Base-by-base conservation (phyloP, 2,113 vertebrate genomes). In the Zootoca vivipara region DNA sequence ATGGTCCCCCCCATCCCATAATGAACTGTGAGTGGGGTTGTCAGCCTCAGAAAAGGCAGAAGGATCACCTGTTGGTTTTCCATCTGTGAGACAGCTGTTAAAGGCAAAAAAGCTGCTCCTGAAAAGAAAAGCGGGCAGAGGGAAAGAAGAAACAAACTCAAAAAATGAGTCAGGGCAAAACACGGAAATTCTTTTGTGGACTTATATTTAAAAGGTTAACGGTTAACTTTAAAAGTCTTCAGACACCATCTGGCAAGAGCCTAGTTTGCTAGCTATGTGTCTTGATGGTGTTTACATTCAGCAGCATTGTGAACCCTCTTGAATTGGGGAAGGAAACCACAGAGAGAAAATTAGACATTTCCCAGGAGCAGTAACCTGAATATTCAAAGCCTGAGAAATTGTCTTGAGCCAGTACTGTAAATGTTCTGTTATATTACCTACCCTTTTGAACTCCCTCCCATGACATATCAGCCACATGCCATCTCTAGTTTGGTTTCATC, bases 271-370 rank as follows among this genome's bases (percentile, higher is more conserved):
- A 79, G 52, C 8, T 7, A 5, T 67, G n/a, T 77, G 72, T 56
- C 62, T 69, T 82, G n/a, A 18, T 4, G 33, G 26, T 82, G 67
- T 86, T 86, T 83, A 83, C 46, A 83, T 78, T 90, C 40, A n/a
- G 42, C 9, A 24, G 62, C 62, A 30, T 5, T 75, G 65, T 70
- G 26, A 78, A 72, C 46, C 52, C 58, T 83, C 15, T 87, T 78
- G 64, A 38, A 86, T 62, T 33, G 78, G 30, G 18, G n/a, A 83
- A 87, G 35, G 42, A 74, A 80, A 10, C 67, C 35, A 73, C 20
- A 73, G 18, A 26, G 62, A 35, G 2, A 33, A 82, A 82, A 38
- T 35, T 30, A n/a, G 42, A 4, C 33, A 69, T 82, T 81, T 89
- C 2, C 38, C 24, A 40, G 15, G 30, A 87, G 28, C n/a, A 46